Evolutionary conservation across 2,797 vertebrate species (phyloP).

Genomic region (Propithecus perrieri): DNA sequence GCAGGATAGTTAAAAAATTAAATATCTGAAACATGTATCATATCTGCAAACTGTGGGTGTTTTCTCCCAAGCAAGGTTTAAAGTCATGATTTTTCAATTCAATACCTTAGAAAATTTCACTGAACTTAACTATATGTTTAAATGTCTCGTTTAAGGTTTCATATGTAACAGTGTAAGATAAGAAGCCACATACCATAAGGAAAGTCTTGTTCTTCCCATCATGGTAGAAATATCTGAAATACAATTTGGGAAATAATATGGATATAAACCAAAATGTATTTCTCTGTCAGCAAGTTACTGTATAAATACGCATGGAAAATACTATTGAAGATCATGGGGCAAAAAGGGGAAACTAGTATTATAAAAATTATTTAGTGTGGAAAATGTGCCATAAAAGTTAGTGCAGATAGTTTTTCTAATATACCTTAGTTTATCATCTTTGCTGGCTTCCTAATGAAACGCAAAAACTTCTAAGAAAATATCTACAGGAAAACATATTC

Average conservation of each 20-base stretch:
- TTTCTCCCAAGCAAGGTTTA: not conserved
- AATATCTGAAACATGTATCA: not conserved
- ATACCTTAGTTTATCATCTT: not conserved
- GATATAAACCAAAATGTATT: not conserved
- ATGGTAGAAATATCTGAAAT: not conserved
- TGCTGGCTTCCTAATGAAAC: constrained; percentile 10
- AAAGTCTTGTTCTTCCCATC: not conserved
- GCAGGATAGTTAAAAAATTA: not conserved
- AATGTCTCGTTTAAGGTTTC: not conserved
- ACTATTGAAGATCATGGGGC: not conserved
- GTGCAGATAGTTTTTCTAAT: not conserved
- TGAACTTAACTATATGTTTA: not conserved
- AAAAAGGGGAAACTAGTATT: not conserved
- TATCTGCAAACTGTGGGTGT: not conserved
- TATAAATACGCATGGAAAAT: constrained; percentile 4
- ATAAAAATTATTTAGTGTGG: not conserved
- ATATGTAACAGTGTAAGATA: not conserved
- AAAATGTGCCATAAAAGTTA: not conserved
- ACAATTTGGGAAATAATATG: not conserved
- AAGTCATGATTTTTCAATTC: constrained; percentile 14
- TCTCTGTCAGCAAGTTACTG: not conserved
- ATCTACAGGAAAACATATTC: not conserved
- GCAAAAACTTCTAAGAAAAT: not conserved
- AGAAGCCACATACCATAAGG: not conserved
- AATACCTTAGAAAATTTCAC: not conserved